Percentiles rank a stretch among this genome's conserved stretches.
Conservation (phyloP, 2,797 vertebrate species). For the Poecile montanus region DNA sequence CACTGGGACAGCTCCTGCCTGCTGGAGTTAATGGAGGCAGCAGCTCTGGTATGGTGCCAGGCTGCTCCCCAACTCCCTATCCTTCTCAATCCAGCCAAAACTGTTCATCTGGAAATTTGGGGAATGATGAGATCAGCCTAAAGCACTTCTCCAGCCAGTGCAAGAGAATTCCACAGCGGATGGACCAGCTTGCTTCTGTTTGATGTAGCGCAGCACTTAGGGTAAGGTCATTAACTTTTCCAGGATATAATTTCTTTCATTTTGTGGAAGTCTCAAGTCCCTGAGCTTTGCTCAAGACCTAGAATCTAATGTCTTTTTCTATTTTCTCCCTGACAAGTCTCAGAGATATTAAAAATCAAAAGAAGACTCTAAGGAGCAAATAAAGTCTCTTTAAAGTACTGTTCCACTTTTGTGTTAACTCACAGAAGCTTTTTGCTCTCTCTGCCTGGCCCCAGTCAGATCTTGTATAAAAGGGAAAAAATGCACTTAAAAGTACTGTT, state of each 20-base stretch:
- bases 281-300: slow-evolving; percentile 49
- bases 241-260: slow-evolving; percentile 26
- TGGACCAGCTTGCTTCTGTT: background rate
- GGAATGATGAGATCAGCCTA: background rate
- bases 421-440: slow-evolving; percentile 63
- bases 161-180: background rate
- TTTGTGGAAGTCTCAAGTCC: slow-evolving; percentile 50
- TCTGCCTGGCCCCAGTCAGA: slow-evolving; percentile 54
- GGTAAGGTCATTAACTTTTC: slow-evolving; percentile 43
- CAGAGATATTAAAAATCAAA: slow-evolving; percentile 71
- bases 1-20: background rate
- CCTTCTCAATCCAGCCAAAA: background rate
- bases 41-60: background rate
- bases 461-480: slow-evolving; percentile 63
- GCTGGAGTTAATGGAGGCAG: background rate
- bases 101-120: slow-evolving; percentile 4
- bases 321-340: slow-evolving; percentile 64
- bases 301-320: slow-evolving; percentile 53
- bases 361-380: slow-evolving; percentile 59
- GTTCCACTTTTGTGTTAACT: slow-evolving; percentile 53
- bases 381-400: slow-evolving; percentile 63
- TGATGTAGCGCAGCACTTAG: background rate
- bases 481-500: slow-evolving; percentile 64
- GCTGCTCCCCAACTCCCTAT: background rate
- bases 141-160: background rate